Evolutionary conservation across 2,888 invertebrate genomes (phyloP), one percentile per base, ranked within the genome.

Genomic region (Tetropium fuscum): DNA sequence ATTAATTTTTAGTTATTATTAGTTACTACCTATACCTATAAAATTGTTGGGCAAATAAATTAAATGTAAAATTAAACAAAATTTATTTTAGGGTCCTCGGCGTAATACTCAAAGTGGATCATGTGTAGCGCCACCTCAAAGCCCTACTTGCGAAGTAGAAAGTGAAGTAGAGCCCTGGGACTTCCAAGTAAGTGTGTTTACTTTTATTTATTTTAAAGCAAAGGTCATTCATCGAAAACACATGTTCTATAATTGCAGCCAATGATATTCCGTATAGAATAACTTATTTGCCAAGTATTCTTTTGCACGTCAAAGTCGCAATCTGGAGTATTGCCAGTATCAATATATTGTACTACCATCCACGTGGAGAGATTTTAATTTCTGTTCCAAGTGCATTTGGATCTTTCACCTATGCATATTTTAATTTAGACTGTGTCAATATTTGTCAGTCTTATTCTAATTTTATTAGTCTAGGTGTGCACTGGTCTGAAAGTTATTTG

Each of bases 151-250:
- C 51, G 77, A 76, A 41, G 62, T 63, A 11, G 74, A 74, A 27
- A 74, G 66, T 44, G 77, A 77, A 38, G 66, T 69, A 48, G 78
- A 78, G 56, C 36, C 66, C 16, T 58, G 67, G 55, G 75, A 75
- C 8, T 40, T 64, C 16, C 56, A 55, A 18, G 70, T 70, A 64
- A 58, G 63, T 63, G 30, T 19, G 15, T 5, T n/a, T 11, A 10
- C n/a, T 27, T 10, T 6, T 8, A 27, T n/a, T 27, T 27, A 27
- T 27, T 10, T 32, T 32, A 11, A 36, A n/a, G n/a, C n/a, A n/a
- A n/a, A n/a, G n/a, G n/a, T n/a, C n/a, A n/a, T n/a, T n/a, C n/a
- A n/a, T n/a, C n/a, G n/a, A n/a, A n/a, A n/a, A n/a, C n/a, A n/a
- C n/a, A n/a, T n/a, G n/a, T n/a, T n/a, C n/a, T n/a, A n/a, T n/a